phyloP scores from a whole-genome alignment of 2,797 vertebrate species.

The Orestias chungarensis region DNA sequence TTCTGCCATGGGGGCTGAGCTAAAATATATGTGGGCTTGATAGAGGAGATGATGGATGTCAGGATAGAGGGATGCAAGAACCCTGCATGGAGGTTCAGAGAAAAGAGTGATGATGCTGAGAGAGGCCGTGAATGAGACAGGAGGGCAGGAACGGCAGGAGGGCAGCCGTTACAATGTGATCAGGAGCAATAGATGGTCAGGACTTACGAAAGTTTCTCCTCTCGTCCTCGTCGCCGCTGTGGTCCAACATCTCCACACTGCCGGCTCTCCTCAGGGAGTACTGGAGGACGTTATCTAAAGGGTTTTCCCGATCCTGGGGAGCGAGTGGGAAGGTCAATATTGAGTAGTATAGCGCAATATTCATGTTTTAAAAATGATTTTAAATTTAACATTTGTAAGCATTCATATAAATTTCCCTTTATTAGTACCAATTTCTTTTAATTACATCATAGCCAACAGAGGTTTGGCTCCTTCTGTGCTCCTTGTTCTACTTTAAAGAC shows the following conservation, averaged over 20 bases:
- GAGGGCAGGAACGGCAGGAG: neutral
- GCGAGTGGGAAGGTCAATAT: neutral
- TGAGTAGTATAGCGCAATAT: neutral
- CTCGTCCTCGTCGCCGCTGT: constrained; percentile 89
- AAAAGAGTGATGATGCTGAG: constrained; percentile 40
- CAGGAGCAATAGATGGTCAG: neutral
- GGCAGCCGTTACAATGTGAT: neutral
- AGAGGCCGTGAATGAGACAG: constrained; percentile 21
- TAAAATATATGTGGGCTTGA: constrained; percentile 71
- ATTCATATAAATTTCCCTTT: no score
- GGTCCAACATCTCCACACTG: constrained; percentile 83
- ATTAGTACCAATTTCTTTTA: no score
- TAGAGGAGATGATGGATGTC: constrained; percentile 68
- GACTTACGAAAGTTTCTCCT: constrained; percentile 74
- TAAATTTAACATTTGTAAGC: no score
- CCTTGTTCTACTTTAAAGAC: neutral
- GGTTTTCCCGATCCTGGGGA: constrained; percentile 88
- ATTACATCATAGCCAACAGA: no score
- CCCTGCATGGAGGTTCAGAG: constrained; percentile 62
- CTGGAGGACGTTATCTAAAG: constrained; percentile 84
- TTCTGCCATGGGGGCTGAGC: constrained; percentile 64
- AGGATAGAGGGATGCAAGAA: constrained; percentile 66
- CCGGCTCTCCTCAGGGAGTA: constrained; percentile 78
- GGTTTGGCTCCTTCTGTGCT: no score
- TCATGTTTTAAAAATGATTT: no score